phyloP scores from a whole-genome alignment of 2,113 vertebrate genomes.

The Rhynchopsitta pachyrhyncha region DNA sequence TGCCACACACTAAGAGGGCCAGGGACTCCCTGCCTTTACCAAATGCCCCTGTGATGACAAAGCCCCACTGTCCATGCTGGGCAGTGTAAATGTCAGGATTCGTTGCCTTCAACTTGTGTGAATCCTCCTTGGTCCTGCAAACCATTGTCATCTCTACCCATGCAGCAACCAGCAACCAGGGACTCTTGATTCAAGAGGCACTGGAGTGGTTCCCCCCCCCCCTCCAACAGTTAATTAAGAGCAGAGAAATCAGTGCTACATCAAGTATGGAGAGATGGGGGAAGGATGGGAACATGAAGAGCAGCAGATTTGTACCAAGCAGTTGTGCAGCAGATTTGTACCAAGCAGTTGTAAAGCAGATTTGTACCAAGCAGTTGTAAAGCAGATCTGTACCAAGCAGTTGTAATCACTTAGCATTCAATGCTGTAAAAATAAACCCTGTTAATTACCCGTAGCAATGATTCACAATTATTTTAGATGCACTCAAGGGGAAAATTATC shows the following conservation, averaged over 20 bases:
- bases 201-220: not conserved
- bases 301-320: not conserved
- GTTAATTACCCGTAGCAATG: constrained; percentile 53
- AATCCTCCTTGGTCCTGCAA: not conserved
- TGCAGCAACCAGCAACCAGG: not conserved
- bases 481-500: constrained; percentile 50
- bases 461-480: constrained; percentile 58
- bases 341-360: not conserved
- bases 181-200: not conserved
- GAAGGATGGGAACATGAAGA: not conserved
- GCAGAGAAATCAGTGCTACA: not conserved
- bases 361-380: not conserved
- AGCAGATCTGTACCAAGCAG: not conserved
- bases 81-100: not conserved
- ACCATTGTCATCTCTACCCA: not conserved
- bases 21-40: not conserved
- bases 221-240: not conserved
- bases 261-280: not conserved
- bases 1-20: not conserved
- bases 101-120: not conserved
- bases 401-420: constrained; percentile 45
- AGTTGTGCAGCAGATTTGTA: constrained; percentile 10
- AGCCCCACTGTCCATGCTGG: rapidly evolving
- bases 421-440: not conserved
- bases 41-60: not conserved